phyloP scores from a whole-genome alignment of 1,140 invertebrate genomes.

The Eupeodes corollae region DNA sequence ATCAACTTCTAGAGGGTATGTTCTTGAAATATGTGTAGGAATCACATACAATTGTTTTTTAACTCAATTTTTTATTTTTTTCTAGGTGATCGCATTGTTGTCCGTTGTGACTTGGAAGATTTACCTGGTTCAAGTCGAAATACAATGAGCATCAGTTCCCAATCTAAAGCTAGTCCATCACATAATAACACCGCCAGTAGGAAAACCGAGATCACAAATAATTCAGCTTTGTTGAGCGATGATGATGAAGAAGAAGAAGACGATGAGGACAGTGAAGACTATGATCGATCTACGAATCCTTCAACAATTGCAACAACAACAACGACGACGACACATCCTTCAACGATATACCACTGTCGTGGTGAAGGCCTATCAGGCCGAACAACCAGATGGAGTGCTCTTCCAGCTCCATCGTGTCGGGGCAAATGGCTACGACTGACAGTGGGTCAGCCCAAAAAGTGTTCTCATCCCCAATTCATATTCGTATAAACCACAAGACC shows the following conservation, averaged over 20 bases:
- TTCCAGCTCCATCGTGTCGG: conserved; percentile 66
- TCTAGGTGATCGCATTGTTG: conserved; percentile 59
- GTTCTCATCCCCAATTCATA: conserved; percentile 50
- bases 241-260: conserved; percentile 4
- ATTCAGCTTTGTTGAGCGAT: conserved; percentile 3
- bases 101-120: conserved; percentile 60
- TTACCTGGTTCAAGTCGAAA: background rate
- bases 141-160: background rate
- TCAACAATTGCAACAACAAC: conserved; percentile 9
- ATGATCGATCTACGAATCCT: conserved; percentile 9
- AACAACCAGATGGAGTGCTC: conserved; percentile 62
- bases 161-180: background rate
- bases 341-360: conserved; percentile 61
- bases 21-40: conserved; percentile 7
- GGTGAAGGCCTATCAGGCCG: conserved; percentile 62
- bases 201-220: conserved; percentile 6
- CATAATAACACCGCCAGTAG: background rate
- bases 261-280: conserved; percentile 7
- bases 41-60: background rate
- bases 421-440: conserved; percentile 69
- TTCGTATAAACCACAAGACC: conserved; percentile 43
- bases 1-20: conserved; percentile 58
- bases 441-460: conserved; percentile 45
- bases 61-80: conserved; percentile 9
- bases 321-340: conserved; percentile 14